Evolutionary conservation across 1,140 invertebrate species (phyloP).

Genomic region (Drosophila neocordata): DNA sequence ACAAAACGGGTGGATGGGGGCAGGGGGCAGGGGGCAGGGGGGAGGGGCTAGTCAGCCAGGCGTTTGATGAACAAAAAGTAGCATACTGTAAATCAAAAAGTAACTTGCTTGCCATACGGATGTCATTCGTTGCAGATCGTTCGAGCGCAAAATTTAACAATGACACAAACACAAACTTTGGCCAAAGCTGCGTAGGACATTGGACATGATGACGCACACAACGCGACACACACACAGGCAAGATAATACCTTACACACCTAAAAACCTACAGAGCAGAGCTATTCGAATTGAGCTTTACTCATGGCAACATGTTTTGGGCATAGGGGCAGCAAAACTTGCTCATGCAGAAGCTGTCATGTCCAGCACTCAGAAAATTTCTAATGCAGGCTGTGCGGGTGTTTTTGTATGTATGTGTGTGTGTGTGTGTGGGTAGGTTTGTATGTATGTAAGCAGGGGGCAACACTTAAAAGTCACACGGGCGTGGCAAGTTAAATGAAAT

Average conservation of each 20-base stretch:
- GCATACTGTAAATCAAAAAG: conserved; percentile 81
- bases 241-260: conserved; percentile 82
- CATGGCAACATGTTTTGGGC: conserved; percentile 47
- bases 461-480: conserved; percentile 80
- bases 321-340: conserved; percentile 72
- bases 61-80: conserved; percentile 76
- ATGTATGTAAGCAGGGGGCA: conserved; percentile 35
- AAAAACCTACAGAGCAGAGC: conserved; percentile 47
- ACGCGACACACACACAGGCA: conserved; percentile 7
- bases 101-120: conserved; percentile 76
- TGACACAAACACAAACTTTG: conserved; percentile 77
- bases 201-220: conserved; percentile 51
- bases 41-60: conserved; percentile 32
- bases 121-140: conserved; percentile 80
- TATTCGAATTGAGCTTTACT: conserved; percentile 22
- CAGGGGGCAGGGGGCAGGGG: neutral
- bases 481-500: conserved; percentile 80
- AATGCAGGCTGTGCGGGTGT: conserved; percentile 42
- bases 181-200: conserved; percentile 52
- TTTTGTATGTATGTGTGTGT: conserved; percentile 7
- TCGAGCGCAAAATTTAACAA: conserved; percentile 82
- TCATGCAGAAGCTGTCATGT: conserved; percentile 82
- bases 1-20: conserved; percentile 5
- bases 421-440: conserved; percentile 11
- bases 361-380: conserved; percentile 68